These are phyloP conservation scores for Notarius quadriscutis DNA, from an alignment of 2,113 vertebrate genomes.

Conservation along the genomic window DNA sequence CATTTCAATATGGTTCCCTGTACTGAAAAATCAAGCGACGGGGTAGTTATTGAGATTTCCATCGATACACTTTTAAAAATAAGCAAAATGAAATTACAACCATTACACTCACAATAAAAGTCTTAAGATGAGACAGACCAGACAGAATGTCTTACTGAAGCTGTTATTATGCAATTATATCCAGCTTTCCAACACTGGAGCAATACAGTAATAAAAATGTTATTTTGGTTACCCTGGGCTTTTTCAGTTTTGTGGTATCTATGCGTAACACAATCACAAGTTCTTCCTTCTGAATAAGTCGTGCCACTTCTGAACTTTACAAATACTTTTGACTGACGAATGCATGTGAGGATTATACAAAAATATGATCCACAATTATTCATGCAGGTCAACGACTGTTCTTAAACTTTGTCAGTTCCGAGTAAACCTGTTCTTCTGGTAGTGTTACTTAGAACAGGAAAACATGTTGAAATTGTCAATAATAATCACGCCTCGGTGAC, in stretches of 20 bases:
- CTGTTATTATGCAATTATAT: conserved; percentile 5
- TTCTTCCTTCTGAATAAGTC: background rate
- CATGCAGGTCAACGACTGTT: background rate
- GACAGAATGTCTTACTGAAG: background rate
- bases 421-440: background rate
- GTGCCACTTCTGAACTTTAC: background rate
- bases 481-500: background rate
- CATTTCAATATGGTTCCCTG: background rate
- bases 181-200: background rate
- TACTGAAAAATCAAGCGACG: background rate
- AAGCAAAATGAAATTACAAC: background rate
- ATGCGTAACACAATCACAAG: background rate
- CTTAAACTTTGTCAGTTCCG: background rate
- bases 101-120: background rate
- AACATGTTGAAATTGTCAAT: background rate
- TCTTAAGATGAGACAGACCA: conserved; percentile 5
- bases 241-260: background rate
- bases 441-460: background rate
- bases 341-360: background rate
- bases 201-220: background rate
- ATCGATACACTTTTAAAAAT: background rate
- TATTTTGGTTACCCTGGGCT: background rate
- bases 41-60: background rate
- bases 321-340: background rate
- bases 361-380: background rate